phyloP scores from a whole-genome alignment of 2,888 invertebrate genomes.

The Noctua janthe region DNA sequence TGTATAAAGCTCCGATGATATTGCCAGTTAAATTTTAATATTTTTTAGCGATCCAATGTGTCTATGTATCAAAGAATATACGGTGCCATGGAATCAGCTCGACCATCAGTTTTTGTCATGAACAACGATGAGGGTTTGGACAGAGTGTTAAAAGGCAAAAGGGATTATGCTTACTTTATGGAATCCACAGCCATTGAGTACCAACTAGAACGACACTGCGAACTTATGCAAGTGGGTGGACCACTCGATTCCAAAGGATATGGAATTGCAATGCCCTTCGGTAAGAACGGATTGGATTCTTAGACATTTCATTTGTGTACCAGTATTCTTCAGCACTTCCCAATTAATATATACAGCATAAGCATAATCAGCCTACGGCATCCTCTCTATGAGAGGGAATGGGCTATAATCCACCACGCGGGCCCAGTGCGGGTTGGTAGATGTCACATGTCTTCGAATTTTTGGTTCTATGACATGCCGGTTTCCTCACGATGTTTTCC shows the following conservation, averaged over 20 bases:
- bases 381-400: too few relatives aligned
- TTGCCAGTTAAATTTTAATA: neutral
- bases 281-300: constrained; percentile 89
- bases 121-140: constrained; percentile 97
- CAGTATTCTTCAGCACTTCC: neutral
- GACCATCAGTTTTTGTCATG: constrained; percentile 95
- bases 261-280: constrained; percentile 97
- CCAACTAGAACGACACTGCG: constrained; percentile 95
- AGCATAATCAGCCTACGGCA: too few relatives aligned
- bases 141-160: constrained; percentile 94
- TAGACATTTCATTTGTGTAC: neutral
- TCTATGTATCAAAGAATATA: constrained; percentile 98
- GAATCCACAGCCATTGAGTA: constrained; percentile 99
- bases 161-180: constrained; percentile 98
- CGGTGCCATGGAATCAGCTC: constrained; percentile 96
- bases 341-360: neutral
- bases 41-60: constrained; percentile 95
- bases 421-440: too few relatives aligned
- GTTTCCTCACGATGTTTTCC: too few relatives aligned
- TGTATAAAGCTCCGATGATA: neutral
- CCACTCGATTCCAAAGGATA: constrained; percentile 96
- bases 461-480: too few relatives aligned
- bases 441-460: too few relatives aligned
- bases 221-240: constrained; percentile 95
- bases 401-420: too few relatives aligned